Base-by-base conservation (phyloP, 2,113 vertebrate species). In the Platichthys flesus region DNA sequence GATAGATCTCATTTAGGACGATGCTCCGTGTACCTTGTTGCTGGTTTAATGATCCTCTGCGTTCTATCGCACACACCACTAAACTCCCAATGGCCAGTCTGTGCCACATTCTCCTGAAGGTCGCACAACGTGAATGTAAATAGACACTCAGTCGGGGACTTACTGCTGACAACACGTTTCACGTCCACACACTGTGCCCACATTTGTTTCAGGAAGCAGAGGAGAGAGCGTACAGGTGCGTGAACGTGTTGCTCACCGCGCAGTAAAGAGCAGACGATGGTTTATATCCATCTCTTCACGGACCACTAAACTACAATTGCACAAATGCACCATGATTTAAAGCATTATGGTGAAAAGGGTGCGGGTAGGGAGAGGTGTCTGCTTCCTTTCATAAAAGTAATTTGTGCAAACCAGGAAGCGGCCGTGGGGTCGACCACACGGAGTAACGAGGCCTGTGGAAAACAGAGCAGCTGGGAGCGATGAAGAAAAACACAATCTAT, bases 21-120 rank as follows among this genome's bases (percentile, higher is more conserved):
- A 74, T 23, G 71, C 79, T 31, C 21, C 57, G 4, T 78, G 85
- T 73, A 78, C 68, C 87, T 88, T 68, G 62, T 85, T 81, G 83
- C 62, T 28, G 85, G 83, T 82, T 90, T 89, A 90, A 92, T 88
- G 88, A 81, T 68, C 79, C 89, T 71, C 66, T 0, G 18, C 80
- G 47, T 85, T 85, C 81, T 65, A 20, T 67, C 9, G 45, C 83
- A 89, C 89, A 88, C 86, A 45, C 74, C 88, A 83, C 85, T 86
- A 71, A 75, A 37, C 84, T 79, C 66, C 78, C 83, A 84, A 88
- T 69, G 82, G 76, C 85, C 80, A 26, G 20, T 51, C 71, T 3
- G 65, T 75, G 83, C 31, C 5, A 42, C 52, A 9, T 59, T 70
- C 49, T 84, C 37, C 71, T 88, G 77, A 89, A 91, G 87, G 89